Percentiles rank a stretch among this genome's conserved stretches.
These are phyloP conservation scores for Empidonax alnorum DNA, from an alignment of 2,113 vertebrate genomes.

Conservation along the genomic window DNA sequence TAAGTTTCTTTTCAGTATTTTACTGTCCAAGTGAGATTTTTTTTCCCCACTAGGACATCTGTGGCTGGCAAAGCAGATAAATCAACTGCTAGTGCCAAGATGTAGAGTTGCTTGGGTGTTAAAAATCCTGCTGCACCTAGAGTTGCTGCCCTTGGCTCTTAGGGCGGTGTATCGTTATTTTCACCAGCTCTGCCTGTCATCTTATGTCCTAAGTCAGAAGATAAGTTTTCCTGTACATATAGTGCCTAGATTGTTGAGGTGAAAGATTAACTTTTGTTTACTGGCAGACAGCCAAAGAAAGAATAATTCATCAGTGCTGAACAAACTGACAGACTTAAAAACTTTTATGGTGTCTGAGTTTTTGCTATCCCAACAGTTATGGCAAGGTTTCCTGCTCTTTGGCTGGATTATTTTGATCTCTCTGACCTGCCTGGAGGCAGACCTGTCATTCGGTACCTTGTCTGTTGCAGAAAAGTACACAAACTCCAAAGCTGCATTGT, in stretches of 20 bases:
- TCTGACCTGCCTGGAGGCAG: slow-evolving; percentile 25
- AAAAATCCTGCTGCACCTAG: slow-evolving; percentile 42
- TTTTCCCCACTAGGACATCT: not conserved
- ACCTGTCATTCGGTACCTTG: not conserved
- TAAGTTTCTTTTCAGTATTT: not conserved
- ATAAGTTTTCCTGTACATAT: slow-evolving; percentile 59
- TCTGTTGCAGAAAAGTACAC: not conserved
- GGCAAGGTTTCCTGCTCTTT: slow-evolving; percentile 19
- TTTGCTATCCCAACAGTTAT: not conserved
- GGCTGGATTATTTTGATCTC: slow-evolving; percentile 3
- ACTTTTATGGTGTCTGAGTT: slow-evolving; percentile 10
- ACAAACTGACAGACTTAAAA: slow-evolving; percentile 42
- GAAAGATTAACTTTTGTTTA: slow-evolving; percentile 60
- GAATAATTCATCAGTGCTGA: slow-evolving; percentile 36
- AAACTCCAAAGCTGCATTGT: not conserved
- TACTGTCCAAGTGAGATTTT: not conserved
- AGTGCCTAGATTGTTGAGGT: slow-evolving; percentile 54
- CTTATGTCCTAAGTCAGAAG: slow-evolving; percentile 55
- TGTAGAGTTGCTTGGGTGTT: slow-evolving; percentile 34
- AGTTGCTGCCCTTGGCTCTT: slow-evolving; percentile 52
- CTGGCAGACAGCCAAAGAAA: slow-evolving; percentile 59
- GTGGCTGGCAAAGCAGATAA: not conserved
- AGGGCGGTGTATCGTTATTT: slow-evolving; percentile 36
- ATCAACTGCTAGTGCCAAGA: not conserved
- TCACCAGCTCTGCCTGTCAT: slow-evolving; percentile 38